Evolutionary conservation across 2,888 invertebrate species (phyloP).

Genomic region (Ormyrus nitidulus): DNA sequence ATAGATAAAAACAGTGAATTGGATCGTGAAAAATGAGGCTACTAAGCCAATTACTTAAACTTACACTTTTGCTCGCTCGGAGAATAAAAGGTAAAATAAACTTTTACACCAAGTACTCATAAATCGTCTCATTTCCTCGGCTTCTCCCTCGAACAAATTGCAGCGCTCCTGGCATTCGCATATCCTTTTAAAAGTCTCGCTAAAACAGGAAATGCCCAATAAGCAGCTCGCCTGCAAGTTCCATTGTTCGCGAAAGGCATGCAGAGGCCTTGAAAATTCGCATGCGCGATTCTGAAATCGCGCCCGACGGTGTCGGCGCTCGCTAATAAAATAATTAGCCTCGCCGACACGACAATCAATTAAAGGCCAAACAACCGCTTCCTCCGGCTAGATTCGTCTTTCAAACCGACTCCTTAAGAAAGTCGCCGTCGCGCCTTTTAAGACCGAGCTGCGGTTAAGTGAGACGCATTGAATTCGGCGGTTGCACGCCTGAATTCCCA

Average conservation of each 20-base stretch:
- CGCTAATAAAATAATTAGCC: conserved; percentile 32
- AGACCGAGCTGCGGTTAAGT: too few relatives aligned
- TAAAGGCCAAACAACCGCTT: conserved; percentile 35
- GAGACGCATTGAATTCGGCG: conserved; percentile 7
- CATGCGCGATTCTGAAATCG: background rate
- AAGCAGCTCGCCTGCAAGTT: background rate
- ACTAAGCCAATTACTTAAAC: too few relatives aligned
- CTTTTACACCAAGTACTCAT: too few relatives aligned
- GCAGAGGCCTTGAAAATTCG: background rate
- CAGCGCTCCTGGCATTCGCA: background rate
- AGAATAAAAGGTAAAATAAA: too few relatives aligned
- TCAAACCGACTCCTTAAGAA: background rate
- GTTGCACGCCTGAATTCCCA: too few relatives aligned
- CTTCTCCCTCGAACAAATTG: too few relatives aligned
- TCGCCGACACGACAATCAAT: conserved; percentile 35
- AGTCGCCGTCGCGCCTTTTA: background rate
- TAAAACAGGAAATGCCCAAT: conserved; percentile 12
- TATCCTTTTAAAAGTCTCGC: conserved; percentile 4
- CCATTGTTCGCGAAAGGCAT: background rate
- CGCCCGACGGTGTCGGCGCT: background rate
- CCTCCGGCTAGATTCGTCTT: conserved; percentile 34
- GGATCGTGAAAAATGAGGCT: too few relatives aligned
- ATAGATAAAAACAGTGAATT: too few relatives aligned
- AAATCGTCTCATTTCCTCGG: too few relatives aligned
- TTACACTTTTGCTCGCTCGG: too few relatives aligned